Base-by-base conservation (phyloP, 1,140 invertebrate species). In the Oedothorax gibbosus region DNA sequence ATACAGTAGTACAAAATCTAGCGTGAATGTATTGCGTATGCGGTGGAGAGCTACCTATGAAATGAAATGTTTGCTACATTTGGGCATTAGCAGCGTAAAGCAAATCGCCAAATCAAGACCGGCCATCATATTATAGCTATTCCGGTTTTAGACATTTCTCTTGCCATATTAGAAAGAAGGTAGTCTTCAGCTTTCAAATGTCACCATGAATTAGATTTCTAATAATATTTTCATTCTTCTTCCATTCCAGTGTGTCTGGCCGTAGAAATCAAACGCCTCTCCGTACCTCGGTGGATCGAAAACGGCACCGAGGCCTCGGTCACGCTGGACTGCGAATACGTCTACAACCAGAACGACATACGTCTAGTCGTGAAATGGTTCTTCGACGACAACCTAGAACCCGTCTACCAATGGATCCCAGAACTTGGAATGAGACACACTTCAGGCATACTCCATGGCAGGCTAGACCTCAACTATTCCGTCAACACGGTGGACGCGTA, bases 351-450 rank as follows among this genome's bases (percentile, higher is more conserved):
- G 50, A 93, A 93, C 62, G 90, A 88, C 12, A 78, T 75, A 7
- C 84, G 92, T 69, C 90, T 95, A 8, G 94, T 95, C 21, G 93
- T 96, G 64, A 95, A 95, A 90, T 96, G 95, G 95, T 95, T 93
- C 89, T 94, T 94, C 88, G 93, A 94, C 88, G 91, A 93, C 64
- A 90, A 92, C 80, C 91, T 92, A 2, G 90, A 92, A 73, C 92
- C 92, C 14, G 93, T 95, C 11, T 96, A 95, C 89, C 95, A 96
- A 89, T 96, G 95, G 95, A 95, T 95, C 91, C 92, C 92, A 18
- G 89, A 90, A 10, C 87, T 91, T 21, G 92, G 92, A 75, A 87
- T 86, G 78, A 94, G 94, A 3, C 92, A 93, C 88, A 93, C 92
- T 64, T 88, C 92, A 88, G 92, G 87, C 91, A 91, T 93, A 4